Conservation (phyloP, 2,797 vertebrate genomes). For the Rhadinocentrus ornatus region DNA sequence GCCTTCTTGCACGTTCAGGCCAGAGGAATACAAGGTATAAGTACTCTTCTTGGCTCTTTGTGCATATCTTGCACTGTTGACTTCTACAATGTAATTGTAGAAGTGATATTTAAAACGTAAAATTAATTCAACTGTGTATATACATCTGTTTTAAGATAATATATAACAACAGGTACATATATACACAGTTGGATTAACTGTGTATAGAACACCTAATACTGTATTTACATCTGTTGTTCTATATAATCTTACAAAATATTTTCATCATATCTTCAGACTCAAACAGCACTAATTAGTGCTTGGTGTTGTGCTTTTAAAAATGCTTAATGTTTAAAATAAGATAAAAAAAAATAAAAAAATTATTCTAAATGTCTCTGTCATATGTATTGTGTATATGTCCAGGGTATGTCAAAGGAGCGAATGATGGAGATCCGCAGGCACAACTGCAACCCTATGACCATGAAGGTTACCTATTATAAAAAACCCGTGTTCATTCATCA, state of each 20-base stretch:
- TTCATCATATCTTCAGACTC: background rate
- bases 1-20: conserved; percentile 88
- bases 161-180: no score
- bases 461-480: conserved; percentile 84
- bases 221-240: background rate
- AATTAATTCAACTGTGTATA: background rate
- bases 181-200: no score
- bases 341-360: background rate
- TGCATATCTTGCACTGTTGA: background rate
- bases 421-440: conserved; percentile 84
- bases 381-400: conserved; percentile 4
- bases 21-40: conserved; percentile 88
- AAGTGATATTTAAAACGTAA: background rate
- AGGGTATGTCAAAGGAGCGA: conserved; percentile 84
- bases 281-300: background rate
- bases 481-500: conserved; percentile 91
- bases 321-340: background rate
- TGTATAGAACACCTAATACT: no score
- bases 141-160: background rate
- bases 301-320: background rate
- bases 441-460: conserved; percentile 79
- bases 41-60: background rate
- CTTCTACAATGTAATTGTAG: background rate
- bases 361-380: no score
- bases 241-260: background rate